Evolutionary conservation across 2,888 invertebrate genomes (phyloP).

Genomic region (Caenorhabditis sulstoni): DNA sequence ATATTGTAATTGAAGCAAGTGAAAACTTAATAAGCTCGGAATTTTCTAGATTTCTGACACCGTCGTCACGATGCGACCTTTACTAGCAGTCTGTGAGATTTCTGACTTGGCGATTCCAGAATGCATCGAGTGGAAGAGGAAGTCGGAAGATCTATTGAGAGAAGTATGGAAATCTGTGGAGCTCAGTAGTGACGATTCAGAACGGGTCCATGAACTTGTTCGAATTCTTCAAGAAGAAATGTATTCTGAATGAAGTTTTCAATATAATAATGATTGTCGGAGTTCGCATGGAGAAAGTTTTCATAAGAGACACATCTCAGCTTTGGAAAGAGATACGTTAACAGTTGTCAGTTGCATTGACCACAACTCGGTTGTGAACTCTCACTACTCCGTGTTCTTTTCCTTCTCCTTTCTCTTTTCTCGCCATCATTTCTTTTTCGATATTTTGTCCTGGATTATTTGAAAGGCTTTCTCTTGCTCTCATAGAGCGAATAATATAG

Average conservation of each 20-base stretch:
- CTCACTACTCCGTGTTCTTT: background rate
- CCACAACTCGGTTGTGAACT: background rate
- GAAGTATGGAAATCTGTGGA: slow-evolving; percentile 47
- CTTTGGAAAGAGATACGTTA: background rate
- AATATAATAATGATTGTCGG: background rate
- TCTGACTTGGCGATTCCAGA: slow-evolving; percentile 65
- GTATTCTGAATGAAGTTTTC: slow-evolving; percentile 1
- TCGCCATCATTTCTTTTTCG: background rate
- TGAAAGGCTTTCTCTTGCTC: too few species aligned
- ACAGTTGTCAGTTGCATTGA: slow-evolving; percentile 9
- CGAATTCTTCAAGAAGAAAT: slow-evolving; percentile 53
- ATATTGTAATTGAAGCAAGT: slow-evolving; percentile 45
- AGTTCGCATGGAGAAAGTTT: background rate
- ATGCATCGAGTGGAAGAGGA: slow-evolving; percentile 66
- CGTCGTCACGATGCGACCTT: slow-evolving; percentile 48
- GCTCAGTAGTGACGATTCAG: slow-evolving; percentile 40
- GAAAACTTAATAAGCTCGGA: background rate
- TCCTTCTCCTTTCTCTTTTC: background rate
- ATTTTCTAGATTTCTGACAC: slow-evolving; percentile 63
- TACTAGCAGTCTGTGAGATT: slow-evolving; percentile 61
- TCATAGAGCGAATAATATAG: too few species aligned
- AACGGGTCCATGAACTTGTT: slow-evolving; percentile 37
- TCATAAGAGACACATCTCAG: too few species aligned
- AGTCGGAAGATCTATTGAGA: slow-evolving; percentile 38
- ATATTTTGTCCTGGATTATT: too few species aligned